phyloP scores from a whole-genome alignment of 2,113 vertebrate genomes.

The Ciconia boyciana region DNA sequence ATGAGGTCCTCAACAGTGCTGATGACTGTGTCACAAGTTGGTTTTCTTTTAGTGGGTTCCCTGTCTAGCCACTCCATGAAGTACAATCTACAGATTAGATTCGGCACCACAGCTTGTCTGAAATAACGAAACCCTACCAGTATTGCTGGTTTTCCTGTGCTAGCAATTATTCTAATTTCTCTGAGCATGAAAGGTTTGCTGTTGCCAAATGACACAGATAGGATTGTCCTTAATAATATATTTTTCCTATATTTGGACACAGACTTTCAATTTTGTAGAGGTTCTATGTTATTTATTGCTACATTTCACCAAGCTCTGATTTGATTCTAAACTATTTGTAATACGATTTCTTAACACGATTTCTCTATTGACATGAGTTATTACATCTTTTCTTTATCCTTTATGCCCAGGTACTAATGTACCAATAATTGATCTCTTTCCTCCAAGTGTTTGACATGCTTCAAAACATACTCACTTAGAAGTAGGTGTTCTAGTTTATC shows the following conservation, averaged over 20 bases:
- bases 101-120: neutral
- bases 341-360: fast-evolving
- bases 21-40: neutral
- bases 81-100: neutral
- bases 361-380: neutral
- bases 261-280: neutral
- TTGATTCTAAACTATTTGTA: neutral
- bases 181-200: neutral
- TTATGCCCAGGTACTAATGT: neutral
- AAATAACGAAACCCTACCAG: neutral
- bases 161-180: neutral
- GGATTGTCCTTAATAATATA: neutral
- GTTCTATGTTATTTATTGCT: neutral
- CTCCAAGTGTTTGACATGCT: neutral
- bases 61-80: neutral
- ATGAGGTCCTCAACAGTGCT: neutral
- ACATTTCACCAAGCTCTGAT: neutral
- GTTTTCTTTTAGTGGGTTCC: neutral
- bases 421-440: neutral
- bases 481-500: neutral
- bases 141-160: neutral
- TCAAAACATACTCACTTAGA: neutral
- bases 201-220: neutral
- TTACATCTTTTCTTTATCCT: neutral
- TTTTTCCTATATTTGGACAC: neutral